These are phyloP conservation scores for Temnopleurus reevesii DNA, from an alignment of 53 echinoderm and acorn worm species.

Conservation along the genomic window DNA sequence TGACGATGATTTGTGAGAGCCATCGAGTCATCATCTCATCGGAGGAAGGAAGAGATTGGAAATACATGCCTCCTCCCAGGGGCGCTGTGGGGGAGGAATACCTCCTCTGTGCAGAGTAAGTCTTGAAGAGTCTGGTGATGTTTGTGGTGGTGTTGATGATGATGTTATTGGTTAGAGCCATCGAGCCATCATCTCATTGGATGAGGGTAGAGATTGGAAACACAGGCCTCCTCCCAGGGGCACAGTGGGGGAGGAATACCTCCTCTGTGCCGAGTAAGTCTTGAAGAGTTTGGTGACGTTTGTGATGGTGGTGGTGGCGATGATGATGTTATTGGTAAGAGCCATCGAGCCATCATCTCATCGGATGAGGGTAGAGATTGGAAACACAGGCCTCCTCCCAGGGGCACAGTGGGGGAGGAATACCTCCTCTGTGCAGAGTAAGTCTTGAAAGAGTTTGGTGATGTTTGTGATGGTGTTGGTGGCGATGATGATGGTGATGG, in stretches of 20 bases:
- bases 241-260: constrained; percentile 89
- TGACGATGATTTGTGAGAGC: constrained; percentile 63
- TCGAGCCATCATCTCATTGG: constrained; percentile 93
- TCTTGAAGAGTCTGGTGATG: neutral
- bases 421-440: constrained; percentile 87
- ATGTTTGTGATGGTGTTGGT: no score
- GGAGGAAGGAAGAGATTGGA: constrained; percentile 97
- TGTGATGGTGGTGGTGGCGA: neutral
- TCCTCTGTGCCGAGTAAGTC: constrained; percentile 89
- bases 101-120: constrained; percentile 92
- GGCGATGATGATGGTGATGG: no score
- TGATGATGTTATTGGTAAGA: constrained; percentile 54
- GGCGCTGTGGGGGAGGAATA: constrained; percentile 94
- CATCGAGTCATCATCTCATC: constrained; percentile 97
- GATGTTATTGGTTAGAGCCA: constrained; percentile 80
- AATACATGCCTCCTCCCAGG: constrained; percentile 89
- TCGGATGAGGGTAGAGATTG: constrained; percentile 93
- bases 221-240: constrained; percentile 95
- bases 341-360: constrained; percentile 83
- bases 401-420: constrained; percentile 86
- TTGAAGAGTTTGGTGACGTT: neutral
- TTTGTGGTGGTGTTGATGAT: neutral
- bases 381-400: constrained; percentile 87
- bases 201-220: constrained; percentile 96
- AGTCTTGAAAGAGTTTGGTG: no score